Percentiles rank a stretch among this genome's conserved stretches.
Conservation (phyloP, 2,888 invertebrate species). For the Caenorhabditis sp. region DNA sequence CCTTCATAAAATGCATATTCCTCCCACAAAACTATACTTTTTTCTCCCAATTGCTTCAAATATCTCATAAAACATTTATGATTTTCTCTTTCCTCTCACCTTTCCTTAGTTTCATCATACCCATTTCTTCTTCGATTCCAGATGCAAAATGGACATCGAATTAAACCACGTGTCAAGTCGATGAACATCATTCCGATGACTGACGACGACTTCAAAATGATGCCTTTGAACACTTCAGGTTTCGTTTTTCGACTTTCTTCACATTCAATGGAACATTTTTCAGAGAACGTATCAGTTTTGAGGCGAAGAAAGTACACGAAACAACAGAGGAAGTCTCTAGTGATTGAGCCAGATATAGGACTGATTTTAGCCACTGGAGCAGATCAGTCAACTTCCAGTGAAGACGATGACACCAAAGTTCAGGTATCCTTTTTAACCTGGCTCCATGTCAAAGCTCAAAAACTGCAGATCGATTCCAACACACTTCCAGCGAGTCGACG, state of each 20-base stretch:
- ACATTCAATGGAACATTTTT: not conserved
- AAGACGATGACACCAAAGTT: constrained; percentile 60
- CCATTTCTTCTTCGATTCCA: constrained; percentile 1
- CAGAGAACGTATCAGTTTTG: constrained; percentile 69
- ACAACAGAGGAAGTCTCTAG: constrained; percentile 69
- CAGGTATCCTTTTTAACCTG: constrained; percentile 1
- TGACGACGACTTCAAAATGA: constrained; percentile 11
- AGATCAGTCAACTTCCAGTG: constrained; percentile 61
- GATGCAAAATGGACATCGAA: constrained; percentile 50
- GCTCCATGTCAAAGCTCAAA: not conserved
- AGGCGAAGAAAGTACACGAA: constrained; percentile 67
- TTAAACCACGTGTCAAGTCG: constrained; percentile 43
- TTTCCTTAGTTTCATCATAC: not conserved
- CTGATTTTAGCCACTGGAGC: constrained; percentile 64
- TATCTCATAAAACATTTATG: constrained; percentile 17
- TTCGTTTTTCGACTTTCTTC: not conserved
- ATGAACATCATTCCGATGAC: constrained; percentile 22
- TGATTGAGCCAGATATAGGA: constrained; percentile 70
- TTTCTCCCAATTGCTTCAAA: not conserved
- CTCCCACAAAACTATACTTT: constrained; percentile 3
- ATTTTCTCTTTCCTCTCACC: constrained; percentile 4
- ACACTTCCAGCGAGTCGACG: constrained; percentile 34
- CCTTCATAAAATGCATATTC: not conserved
- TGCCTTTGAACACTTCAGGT: constrained; percentile 17
- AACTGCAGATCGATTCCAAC: constrained; percentile 29